Percentiles rank a stretch among this genome's conserved stretches.
These are phyloP conservation scores for Dunckerocampus dactyliophorus DNA, from an alignment of 2,113 vertebrate species.

Conservation along the genomic window DNA sequence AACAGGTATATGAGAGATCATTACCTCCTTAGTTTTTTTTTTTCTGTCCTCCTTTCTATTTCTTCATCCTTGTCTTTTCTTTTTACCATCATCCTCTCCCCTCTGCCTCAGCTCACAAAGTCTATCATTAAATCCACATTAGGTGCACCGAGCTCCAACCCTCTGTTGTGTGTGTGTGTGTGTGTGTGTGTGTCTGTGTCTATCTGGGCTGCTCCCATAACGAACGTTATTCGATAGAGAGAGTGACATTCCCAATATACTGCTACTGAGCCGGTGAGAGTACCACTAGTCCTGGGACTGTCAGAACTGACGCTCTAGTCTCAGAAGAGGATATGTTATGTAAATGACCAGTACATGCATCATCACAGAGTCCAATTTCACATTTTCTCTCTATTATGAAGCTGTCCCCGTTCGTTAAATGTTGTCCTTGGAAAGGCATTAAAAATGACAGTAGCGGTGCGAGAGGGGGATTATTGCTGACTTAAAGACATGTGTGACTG, in stretches of 20 bases:
- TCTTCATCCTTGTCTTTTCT: slow-evolving; percentile 13
- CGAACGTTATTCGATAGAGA: slow-evolving; percentile 59
- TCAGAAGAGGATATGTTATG: slow-evolving; percentile 27
- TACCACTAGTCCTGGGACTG: slow-evolving; percentile 33
- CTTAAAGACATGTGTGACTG: slow-evolving; percentile 35
- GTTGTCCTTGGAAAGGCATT: slow-evolving; percentile 46
- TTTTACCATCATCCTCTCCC: slow-evolving; percentile 25
- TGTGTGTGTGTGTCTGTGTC: slow-evolving; percentile 12
- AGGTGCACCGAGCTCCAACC: slow-evolving; percentile 46
- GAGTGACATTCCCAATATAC: slow-evolving; percentile 58
- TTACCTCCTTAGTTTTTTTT: slow-evolving; percentile 28
- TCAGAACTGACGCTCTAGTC: slow-evolving; percentile 32
- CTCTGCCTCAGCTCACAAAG: slow-evolving; percentile 56
- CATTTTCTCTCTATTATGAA: slow-evolving; percentile 33
- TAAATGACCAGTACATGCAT: slow-evolving; percentile 43
- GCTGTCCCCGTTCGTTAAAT: slow-evolving; percentile 57
- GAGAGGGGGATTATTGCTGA: slow-evolving; percentile 57
- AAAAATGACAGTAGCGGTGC: slow-evolving; percentile 53
- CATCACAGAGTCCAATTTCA: slow-evolving; percentile 43
- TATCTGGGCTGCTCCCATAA: slow-evolving; percentile 25
- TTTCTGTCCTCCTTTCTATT: slow-evolving; percentile 26
- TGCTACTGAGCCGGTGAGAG: slow-evolving; percentile 29
- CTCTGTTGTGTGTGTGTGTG: slow-evolving; percentile 25
- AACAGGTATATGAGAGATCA: slow-evolving; percentile 37
- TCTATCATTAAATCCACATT: slow-evolving; percentile 73